Base-by-base conservation (phyloP, 2,113 vertebrate genomes). In the Rhadina sibilatrix region DNA sequence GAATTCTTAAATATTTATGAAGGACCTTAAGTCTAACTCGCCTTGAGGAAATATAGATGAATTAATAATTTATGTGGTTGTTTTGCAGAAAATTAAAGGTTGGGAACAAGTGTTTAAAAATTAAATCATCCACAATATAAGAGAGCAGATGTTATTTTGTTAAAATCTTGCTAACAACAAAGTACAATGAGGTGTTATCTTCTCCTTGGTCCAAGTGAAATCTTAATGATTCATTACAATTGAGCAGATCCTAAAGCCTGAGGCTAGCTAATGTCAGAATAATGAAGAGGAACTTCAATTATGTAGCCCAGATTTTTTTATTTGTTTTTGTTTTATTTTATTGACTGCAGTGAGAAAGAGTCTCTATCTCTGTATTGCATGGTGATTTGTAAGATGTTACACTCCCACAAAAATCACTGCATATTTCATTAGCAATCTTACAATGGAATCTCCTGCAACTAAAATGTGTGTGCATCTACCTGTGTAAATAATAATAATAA, bases 1-100 rank as follows among this genome's bases (percentile, higher is more conserved):
- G 57, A 87, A 93, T 90, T 92, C 81, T 98, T 97, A 98, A 98
- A 98, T 98, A 98, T 98, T 98, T 97, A 98, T 98, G 94, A 97
- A 98, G 93, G 89, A 97, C 94, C 96, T 97, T 97, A 97, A 98
- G 96, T 97, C 97, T 98, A 93, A 94, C 92, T 97, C 0, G 95
- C 98, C 98, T 98, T 98, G 96, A 98, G 97, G 97, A 98, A 98
- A 98, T 98, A 97, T 87, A 97, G 95, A 96, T 96, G 70, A 97
- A 97, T 98, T 97, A 98, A 98, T 98, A 98, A 98, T 98, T 97
- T 97, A 98, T 98, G 94, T 83, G 46, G 90, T 93, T 98, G 97
- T 97, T 98, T 98, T 98, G 96, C 92, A 97, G 97, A 98, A 98
- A 98, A 98, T 98, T 98, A 98, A 98, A 98, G 97, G 94, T 97